Base-by-base conservation (phyloP, 2,888 invertebrate species). In the Ornithoptera alexandrae region DNA sequence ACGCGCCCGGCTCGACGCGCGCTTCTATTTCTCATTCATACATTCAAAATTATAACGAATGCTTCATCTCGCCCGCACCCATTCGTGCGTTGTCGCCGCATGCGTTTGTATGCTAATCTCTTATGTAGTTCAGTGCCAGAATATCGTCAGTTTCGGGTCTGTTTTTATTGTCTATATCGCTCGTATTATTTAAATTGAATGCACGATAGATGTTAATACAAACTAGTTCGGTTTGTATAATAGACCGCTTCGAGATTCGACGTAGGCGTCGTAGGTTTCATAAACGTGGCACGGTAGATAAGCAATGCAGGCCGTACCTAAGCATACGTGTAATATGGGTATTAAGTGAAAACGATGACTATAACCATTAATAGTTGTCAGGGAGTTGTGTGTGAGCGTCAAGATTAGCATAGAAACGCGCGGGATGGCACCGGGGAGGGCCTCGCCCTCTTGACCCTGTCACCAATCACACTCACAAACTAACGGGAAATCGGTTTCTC, bases 151-250 rank as follows among this genome's bases (percentile, higher is more conserved):
- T 84, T 88, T 86, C 86, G 82, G 81, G 82, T 82, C 82, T 84
- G 85, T 90, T 84, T 92, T 90, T 89, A 88, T 90, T 88, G 91
- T 88, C 87, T 89, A 90, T 90, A 92, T 91, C 85, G 85, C 84
- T 89, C 85, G 84, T 88, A 87, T 86, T 91, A 92, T 92, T 92
- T 91, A 91, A 92, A 92, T 92, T 90, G 90, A 92, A 92, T 92
- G 89, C 90, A 81, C 85, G 85, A 89, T 90, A 88, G 87, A 90
- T 87, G 84, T 88, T 89, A 88, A 86, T 90, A 85, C 87, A 86
- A 87, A 90, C 90, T 89, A 91, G 90, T 89, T 89, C 81, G 81
- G 81, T 84, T 81, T 84, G 81, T 85, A 84, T 85, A 76, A 75
- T 74, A 75, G 73, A 74, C 80, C 84, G 80, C 84, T 81, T 81